These are phyloP conservation scores for Triops cancriformis DNA, from an alignment of 1,140 invertebrate genomes.

Conservation along the genomic window DNA sequence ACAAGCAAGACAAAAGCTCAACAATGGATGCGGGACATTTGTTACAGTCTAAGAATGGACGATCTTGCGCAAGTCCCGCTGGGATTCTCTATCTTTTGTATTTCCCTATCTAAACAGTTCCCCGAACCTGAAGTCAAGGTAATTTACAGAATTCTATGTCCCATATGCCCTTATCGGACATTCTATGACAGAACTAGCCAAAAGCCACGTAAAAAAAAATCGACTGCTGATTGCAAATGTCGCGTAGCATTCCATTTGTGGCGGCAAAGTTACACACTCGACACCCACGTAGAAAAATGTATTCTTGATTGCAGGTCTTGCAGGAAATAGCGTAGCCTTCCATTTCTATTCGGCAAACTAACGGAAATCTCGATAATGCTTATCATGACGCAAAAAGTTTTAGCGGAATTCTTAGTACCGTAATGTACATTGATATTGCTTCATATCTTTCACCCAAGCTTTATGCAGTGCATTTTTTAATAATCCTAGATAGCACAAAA, in stretches of 20 bases:
- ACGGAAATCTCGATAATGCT: background rate
- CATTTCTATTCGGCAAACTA: background rate
- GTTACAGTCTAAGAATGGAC: background rate
- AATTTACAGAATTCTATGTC: too few species aligned
- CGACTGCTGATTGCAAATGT: too few species aligned
- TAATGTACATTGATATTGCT: too few species aligned
- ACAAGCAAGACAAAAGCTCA: background rate
- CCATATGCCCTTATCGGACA: background rate
- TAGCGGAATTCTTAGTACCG: too few species aligned
- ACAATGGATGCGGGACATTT: background rate
- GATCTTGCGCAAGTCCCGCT: background rate
- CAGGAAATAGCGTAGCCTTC: background rate
- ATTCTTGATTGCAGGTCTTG: background rate
- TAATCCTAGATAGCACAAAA: too few species aligned
- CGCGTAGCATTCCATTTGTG: too few species aligned
- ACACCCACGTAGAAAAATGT: background rate
- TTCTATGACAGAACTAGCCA: background rate
- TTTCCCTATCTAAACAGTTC: background rate
- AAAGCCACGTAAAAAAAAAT: too few species aligned
- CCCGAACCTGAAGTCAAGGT: background rate
- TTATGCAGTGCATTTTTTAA: too few species aligned
- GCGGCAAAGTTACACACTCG: background rate
- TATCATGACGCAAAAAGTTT: too few species aligned
- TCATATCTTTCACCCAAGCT: too few species aligned
- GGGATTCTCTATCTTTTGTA: background rate